Percentiles rank a stretch among this genome's conserved stretches.
These are phyloP conservation scores for Caenorhabditis panamensis DNA, from an alignment of 2,888 invertebrate species.

Conservation along the genomic window DNA sequence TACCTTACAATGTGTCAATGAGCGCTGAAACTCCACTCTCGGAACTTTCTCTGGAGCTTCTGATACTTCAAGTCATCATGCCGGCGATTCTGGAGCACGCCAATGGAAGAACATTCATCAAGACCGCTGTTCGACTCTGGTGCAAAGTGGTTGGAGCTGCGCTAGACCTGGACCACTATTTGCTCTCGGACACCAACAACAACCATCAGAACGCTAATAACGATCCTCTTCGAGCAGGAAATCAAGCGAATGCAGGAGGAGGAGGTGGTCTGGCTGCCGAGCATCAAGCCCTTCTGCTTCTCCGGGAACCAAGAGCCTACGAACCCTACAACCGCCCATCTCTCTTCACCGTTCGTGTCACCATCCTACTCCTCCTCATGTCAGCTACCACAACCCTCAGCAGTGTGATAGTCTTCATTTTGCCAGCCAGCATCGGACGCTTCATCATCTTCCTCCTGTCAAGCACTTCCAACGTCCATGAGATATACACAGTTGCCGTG, in stretches of 20 bases:
- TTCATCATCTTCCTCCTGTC: constrained; percentile 65
- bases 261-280: constrained; percentile 71
- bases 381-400: constrained; percentile 90
- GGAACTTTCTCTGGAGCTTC: constrained; percentile 93
- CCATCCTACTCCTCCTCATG: constrained; percentile 87
- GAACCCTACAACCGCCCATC: constrained; percentile 92
- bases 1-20: constrained; percentile 93
- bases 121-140: constrained; percentile 86
- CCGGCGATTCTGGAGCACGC: constrained; percentile 97
- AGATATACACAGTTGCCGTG: constrained; percentile 87
- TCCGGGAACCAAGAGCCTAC: constrained; percentile 87
- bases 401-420: constrained; percentile 89
- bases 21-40: constrained; percentile 87
- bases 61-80: constrained; percentile 89
- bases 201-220: constrained; percentile 36
- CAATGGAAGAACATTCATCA: constrained; percentile 94
- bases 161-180: constrained; percentile 73
- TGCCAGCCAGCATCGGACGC: constrained; percentile 90
- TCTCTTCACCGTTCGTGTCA: constrained; percentile 86
- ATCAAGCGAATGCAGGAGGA: constrained; percentile 22
- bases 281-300: constrained; percentile 86
- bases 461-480: constrained; percentile 87
- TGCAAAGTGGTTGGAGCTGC: constrained; percentile 80
- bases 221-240: constrained; percentile 14
- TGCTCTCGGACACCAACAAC: constrained; percentile 56